phyloP scores from a whole-genome alignment of 1,140 invertebrate genomes.

The Zophobas atratus region DNA sequence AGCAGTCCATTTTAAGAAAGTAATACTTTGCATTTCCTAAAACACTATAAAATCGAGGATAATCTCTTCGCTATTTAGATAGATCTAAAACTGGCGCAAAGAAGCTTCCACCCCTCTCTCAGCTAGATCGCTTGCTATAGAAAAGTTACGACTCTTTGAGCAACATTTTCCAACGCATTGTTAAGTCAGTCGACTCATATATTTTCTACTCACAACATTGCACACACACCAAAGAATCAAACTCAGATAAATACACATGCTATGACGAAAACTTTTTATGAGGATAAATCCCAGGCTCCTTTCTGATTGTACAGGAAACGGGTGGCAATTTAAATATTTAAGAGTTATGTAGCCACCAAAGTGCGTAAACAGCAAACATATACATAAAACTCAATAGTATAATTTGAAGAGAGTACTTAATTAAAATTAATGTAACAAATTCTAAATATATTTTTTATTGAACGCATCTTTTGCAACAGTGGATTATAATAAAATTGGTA shows the following conservation, averaged over 20 bases:
- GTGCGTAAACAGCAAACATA: no score
- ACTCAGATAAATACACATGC: conserved; percentile 8
- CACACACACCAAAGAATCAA: conserved; percentile 35
- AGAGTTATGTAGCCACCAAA: no score
- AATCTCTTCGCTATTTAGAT: background rate
- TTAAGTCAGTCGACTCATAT: conserved; percentile 33
- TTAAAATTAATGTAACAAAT: no score
- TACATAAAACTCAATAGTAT: no score
- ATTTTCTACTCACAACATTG: conserved; percentile 33
- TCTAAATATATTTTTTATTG: no score
- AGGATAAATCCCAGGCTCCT: background rate
- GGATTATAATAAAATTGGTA: no score
- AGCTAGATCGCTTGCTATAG: conserved; percentile 15
- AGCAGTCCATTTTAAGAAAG: no score
- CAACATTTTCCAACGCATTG: conserved; percentile 24
- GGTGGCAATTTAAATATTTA: background rate
- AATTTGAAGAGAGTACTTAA: no score
- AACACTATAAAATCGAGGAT: background rate
- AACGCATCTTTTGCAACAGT: no score
- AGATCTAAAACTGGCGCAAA: background rate
- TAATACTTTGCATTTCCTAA: no score
- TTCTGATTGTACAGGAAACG: background rate
- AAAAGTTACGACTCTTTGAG: conserved; percentile 31
- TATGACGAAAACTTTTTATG: background rate
- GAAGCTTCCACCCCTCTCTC: background rate